These are phyloP conservation scores for Diplolepis rosae DNA, from an alignment of 2,888 invertebrate genomes.

Conservation along the genomic window DNA sequence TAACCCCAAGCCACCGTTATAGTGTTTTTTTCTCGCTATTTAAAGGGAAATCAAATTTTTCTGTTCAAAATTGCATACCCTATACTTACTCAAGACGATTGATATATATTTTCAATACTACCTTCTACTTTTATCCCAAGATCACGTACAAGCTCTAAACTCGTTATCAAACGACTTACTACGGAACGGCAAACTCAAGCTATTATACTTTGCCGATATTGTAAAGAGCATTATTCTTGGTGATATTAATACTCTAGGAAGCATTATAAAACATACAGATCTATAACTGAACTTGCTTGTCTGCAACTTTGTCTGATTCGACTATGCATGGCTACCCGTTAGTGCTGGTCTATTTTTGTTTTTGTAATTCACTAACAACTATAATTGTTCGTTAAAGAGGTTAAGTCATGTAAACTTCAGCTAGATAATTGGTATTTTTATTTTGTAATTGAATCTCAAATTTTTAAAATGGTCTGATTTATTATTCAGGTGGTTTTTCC, in stretches of 20 bases:
- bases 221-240: neutral
- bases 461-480: too few relatives aligned
- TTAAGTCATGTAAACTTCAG: neutral
- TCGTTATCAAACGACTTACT: neutral
- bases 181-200: neutral
- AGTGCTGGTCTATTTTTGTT: neutral
- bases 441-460: too few relatives aligned
- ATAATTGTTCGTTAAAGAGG: neutral
- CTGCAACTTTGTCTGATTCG: neutral
- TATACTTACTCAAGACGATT: neutral
- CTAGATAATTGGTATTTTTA: neutral
- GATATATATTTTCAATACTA: neutral
- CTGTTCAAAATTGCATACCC: neutral
- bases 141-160: conserved; percentile 15
- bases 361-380: neutral
- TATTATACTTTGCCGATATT: neutral
- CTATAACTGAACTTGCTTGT: neutral
- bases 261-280: neutral
- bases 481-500: too few relatives aligned
- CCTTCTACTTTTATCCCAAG: neutral
- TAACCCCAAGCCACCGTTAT: neutral
- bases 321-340: conserved; percentile 3
- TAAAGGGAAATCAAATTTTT: neutral
- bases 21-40: neutral
- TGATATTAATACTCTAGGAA: neutral